Evolutionary conservation across 1,140 invertebrate genomes (phyloP), one percentile per base, ranked within the genome.

Genomic region (Heliconius melpomene): DNA sequence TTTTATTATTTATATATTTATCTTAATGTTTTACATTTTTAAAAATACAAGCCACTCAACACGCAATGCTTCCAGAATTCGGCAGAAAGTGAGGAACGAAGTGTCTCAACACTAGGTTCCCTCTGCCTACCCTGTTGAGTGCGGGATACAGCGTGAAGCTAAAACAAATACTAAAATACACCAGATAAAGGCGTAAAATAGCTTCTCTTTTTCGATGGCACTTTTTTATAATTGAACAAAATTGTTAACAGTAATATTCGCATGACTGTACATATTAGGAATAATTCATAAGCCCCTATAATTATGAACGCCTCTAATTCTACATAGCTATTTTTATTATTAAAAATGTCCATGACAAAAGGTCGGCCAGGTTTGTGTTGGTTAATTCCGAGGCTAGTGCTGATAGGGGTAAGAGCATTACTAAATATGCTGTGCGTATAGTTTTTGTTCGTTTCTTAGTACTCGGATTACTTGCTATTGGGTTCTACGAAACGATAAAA

Each of bases 341-440:
- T 74, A 77, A 73, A 60, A 77, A 77, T 46, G 72, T 52, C 79
- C 79, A 38, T 77, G 79, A 81, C 11, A 13, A 74, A 75, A 81
- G 79, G 79, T 81, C 76, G 46, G 18, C 23, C 52, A 6, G 23
- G 40, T 13, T 70, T 77, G 73, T 77, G 71, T 72, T 26, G 32
- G 72, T 74, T 50, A 77, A 18, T 57, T 73, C 71, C 71, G 72
- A 78, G 77, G 77, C 77, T 40, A n/a, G 26, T 5, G 7, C 29
- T 40, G 38, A 78, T 71, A 81, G 79, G 75, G 77, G 77, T 78
- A 78, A 60, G 36, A 26, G 38, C 8, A 60, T 74, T 77, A 13
- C 32, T 7, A 29, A 36, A 38, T 7, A 16, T 77, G 9, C 40
- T 13, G 13, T 71, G 9, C 13, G 29, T 29, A 70, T 76, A 70